These are phyloP conservation scores for Dendrocincla fuliginosa DNA, from an alignment of 2,797 vertebrate genomes.

Conservation along the genomic window DNA sequence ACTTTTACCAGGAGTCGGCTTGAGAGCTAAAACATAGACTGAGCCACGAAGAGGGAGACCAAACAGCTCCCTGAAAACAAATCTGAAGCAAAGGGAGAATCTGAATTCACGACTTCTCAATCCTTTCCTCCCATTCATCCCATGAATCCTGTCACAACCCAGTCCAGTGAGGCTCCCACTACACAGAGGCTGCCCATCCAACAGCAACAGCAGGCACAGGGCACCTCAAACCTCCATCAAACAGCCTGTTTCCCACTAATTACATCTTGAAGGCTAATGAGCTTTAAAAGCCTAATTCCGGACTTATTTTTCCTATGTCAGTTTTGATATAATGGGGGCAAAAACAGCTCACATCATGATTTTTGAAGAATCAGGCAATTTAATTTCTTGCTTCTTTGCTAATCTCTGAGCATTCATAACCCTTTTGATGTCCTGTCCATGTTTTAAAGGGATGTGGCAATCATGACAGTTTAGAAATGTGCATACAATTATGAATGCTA, in stretches of 20 bases:
- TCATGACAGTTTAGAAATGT: conserved; percentile 3
- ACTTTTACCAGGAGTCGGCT: background rate
- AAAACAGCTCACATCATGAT: background rate
- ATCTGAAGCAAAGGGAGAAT: background rate
- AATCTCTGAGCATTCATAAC: background rate
- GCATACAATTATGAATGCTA: background rate
- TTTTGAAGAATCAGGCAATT: background rate
- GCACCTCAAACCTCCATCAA: background rate
- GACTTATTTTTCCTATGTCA: background rate
- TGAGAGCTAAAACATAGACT: background rate
- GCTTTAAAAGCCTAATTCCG: background rate
- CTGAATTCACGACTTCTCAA: background rate
- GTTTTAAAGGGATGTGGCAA: conserved; percentile 26
- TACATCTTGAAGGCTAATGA: background rate
- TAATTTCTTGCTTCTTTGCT: conserved; percentile 14
- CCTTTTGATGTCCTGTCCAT: background rate
- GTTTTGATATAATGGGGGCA: background rate
- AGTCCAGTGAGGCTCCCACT: background rate
- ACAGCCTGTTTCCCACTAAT: background rate
- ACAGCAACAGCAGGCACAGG: rapidly evolving
- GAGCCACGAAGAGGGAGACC: background rate
- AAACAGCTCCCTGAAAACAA: background rate
- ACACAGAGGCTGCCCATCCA: background rate
- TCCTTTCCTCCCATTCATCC: background rate
- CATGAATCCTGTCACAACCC: background rate